These are phyloP conservation scores for Mongoloraphidia duomilia DNA, from an alignment of 2,888 invertebrate species.

Conservation along the genomic window DNA sequence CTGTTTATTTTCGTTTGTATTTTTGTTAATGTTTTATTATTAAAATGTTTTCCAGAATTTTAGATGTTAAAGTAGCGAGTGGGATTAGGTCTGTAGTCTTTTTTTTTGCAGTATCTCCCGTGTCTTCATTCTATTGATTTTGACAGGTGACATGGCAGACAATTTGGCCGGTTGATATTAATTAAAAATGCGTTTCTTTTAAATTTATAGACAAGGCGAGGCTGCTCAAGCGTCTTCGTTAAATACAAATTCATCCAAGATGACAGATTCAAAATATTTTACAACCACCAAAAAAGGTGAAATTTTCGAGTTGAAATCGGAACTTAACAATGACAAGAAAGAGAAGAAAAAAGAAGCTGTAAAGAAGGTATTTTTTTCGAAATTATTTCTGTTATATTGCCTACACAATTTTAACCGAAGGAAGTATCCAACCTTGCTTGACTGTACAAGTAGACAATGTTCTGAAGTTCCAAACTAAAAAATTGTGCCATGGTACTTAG, in stretches of 20 bases:
- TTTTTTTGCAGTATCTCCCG: no score
- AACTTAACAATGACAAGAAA: conserved; percentile 97
- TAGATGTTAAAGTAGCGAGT: no score
- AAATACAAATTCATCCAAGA: conserved; percentile 26
- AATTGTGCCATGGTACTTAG: no score
- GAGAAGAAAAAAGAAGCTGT: conserved; percentile 99
- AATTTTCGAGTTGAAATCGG: conserved; percentile 97
- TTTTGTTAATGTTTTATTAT: no score
- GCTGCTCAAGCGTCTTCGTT: not conserved
- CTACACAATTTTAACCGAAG: not conserved
- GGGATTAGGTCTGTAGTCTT: no score
- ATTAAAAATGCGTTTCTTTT: not conserved
- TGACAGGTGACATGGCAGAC: no score
- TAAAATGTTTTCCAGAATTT: no score
- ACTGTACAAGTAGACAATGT: no score
- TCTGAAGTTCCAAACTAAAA: no score
- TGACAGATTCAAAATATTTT: conserved; percentile 99
- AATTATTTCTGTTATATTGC: not conserved
- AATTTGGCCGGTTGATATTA: no score
- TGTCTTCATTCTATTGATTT: no score
- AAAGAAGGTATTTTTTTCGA: conserved; percentile 66
- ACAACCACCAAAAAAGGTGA: conserved; percentile 99
- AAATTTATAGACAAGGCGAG: not conserved
- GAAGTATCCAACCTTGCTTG: not conserved
- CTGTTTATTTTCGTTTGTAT: no score